These are phyloP conservation scores for Agriopis marginaria DNA, from an alignment of 2,888 invertebrate genomes.

Conservation along the genomic window DNA sequence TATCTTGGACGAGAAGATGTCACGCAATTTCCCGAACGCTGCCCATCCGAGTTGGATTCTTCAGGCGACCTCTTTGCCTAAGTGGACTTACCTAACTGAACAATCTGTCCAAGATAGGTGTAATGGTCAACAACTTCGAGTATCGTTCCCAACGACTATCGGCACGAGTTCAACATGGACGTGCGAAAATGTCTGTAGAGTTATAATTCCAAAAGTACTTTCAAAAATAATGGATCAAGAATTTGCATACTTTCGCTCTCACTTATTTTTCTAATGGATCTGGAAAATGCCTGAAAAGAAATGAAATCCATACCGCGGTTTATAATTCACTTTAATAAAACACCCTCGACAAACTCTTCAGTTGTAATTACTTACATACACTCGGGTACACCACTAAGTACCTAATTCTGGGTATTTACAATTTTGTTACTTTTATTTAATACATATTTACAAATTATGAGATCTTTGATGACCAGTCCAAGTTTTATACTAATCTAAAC, in stretches of 20 bases:
- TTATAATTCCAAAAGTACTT: no score
- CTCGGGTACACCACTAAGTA: constrained; percentile 73
- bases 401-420: constrained; percentile 68
- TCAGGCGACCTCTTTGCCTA: no score
- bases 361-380: constrained; percentile 67
- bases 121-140: no score
- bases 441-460: constrained; percentile 64
- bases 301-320: constrained; percentile 54
- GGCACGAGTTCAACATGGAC: no score
- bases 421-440: constrained; percentile 56
- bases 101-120: no score
- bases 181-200: no score
- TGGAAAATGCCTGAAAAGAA: neutral
- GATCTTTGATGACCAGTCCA: constrained; percentile 52
- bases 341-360: constrained; percentile 78
- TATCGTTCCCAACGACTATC: no score
- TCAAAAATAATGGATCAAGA: no score
- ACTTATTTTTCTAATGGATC: neutral
- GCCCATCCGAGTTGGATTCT: no score
- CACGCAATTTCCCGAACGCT: no score
- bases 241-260: neutral
- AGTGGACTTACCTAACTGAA: no score
- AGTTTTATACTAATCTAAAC: constrained; percentile 39
- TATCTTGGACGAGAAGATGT: no score
- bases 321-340: constrained; percentile 83